A percentile compares a stretch with the other conserved stretches of the same genome.
Conservation (phyloP, 2,113 vertebrate genomes). For the Channa argus region DNA sequence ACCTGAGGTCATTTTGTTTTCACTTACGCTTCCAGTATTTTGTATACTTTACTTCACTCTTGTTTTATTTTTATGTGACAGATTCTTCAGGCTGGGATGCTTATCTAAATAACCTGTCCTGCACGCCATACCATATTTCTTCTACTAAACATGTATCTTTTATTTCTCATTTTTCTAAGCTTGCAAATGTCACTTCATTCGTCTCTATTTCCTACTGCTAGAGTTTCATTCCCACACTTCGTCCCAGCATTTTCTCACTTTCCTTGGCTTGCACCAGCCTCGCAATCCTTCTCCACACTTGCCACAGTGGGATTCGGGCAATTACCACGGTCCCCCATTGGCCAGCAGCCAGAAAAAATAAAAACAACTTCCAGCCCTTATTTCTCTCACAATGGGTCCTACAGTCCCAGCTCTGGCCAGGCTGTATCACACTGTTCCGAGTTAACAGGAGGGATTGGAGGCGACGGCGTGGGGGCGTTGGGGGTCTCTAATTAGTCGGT, state of each 20-base stretch:
- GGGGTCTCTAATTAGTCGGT: slow-evolving; percentile 75
- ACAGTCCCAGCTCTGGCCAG: slow-evolving; percentile 41
- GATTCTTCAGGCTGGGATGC: slow-evolving; percentile 1
- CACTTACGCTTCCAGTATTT: slow-evolving; percentile 34
- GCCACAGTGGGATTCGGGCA: slow-evolving; percentile 73
- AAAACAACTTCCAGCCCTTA: slow-evolving; percentile 56
- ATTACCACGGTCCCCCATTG: slow-evolving; percentile 73
- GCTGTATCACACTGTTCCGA: slow-evolving; percentile 48
- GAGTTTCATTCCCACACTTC: slow-evolving; percentile 44
- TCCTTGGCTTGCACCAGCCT: slow-evolving; percentile 51
- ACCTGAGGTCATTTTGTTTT: slow-evolving; percentile 60
- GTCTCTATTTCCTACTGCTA: slow-evolving; percentile 17
- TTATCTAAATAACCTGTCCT: slow-evolving; percentile 26
- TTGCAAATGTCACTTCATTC: not conserved
- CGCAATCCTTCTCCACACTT: slow-evolving; percentile 57
- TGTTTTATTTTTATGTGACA: slow-evolving; percentile 30
- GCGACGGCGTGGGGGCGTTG: not conserved
- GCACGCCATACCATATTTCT: not conserved
- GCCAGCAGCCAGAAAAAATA: slow-evolving; percentile 54
- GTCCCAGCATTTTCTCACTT: slow-evolving; percentile 53
- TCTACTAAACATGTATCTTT: slow-evolving; percentile 36
- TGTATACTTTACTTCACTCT: slow-evolving; percentile 16
- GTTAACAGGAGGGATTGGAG: slow-evolving; percentile 42
- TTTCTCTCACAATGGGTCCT: slow-evolving; percentile 55
- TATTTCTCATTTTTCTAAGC: slow-evolving; percentile 13